phyloP scores from a whole-genome alignment of 1,140 invertebrate genomes.

The Drosophila equinoxialis region DNA sequence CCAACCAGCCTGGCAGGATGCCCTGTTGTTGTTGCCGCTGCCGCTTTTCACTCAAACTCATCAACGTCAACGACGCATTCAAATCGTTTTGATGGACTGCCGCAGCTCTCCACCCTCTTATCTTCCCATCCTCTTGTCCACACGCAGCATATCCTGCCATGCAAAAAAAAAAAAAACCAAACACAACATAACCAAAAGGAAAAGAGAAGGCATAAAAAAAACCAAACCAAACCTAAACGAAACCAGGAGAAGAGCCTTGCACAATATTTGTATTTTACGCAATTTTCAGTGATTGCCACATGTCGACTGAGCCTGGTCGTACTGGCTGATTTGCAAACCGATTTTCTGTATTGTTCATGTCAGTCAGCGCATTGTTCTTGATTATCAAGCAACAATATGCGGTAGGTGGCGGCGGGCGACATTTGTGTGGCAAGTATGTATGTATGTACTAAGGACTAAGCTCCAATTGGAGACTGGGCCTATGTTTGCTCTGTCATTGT shows the following conservation, averaged over 20 bases:
- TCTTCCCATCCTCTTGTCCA: conserved; percentile 21
- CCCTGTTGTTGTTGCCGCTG: conserved; percentile 38
- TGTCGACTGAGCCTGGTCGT: conserved; percentile 24
- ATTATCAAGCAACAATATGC: conserved; percentile 49
- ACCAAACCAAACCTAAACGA: conserved; percentile 19
- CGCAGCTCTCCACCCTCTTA: conserved; percentile 20
- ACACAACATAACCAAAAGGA: conserved; percentile 5
- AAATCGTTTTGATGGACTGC: conserved; percentile 82
- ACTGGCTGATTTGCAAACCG: conserved; percentile 71
- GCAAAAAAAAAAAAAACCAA: conserved; percentile 46
- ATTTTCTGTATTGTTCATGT: conserved; percentile 76
- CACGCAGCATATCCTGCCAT: conserved; percentile 61
- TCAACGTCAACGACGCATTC: conserved; percentile 82
- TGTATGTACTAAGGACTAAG: conserved; percentile 21
- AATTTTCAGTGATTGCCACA: conserved; percentile 74
- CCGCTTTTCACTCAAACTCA: conserved; percentile 81
- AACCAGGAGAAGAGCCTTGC: conserved; percentile 48
- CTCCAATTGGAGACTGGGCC: conserved; percentile 8
- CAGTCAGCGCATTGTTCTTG: conserved; percentile 69
- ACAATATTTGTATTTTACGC: conserved; percentile 82
- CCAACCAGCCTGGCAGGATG: conserved; percentile 11
- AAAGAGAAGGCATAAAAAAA: conserved; percentile 17
- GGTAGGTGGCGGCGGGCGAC: conserved; percentile 21
- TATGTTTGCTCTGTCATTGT: conserved; percentile 59
- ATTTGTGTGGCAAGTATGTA: background rate